phyloP scores from a whole-genome alignment of 2,888 invertebrate species.

The Hofmannophila pseudospretella region DNA sequence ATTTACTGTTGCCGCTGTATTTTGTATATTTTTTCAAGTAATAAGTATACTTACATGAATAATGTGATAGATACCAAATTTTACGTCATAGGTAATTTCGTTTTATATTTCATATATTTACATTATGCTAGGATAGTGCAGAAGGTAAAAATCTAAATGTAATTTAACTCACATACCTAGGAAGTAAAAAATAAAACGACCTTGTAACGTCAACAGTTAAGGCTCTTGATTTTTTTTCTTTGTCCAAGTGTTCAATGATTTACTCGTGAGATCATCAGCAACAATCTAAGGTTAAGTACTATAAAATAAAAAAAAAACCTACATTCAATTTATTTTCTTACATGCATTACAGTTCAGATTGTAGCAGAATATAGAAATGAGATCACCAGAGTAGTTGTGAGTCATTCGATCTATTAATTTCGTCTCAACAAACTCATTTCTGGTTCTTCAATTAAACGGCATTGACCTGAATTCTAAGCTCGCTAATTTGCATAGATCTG shows the following conservation, averaged over 20 bases:
- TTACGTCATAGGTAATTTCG: no score
- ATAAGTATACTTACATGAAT: no score
- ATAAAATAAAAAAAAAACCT: conserved; percentile 2
- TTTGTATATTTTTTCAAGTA: no score
- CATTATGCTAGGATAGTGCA: background rate
- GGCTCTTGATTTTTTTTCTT: conserved; percentile 11
- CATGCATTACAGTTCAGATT: background rate
- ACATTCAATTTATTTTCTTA: background rate
- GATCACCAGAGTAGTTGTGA: conserved; percentile 45
- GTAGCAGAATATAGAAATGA: conserved; percentile 27
- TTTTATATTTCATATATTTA: no score
- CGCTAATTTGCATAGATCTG: conserved; percentile 19
- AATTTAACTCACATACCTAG: conserved; percentile 31
- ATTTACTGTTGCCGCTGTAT: no score
- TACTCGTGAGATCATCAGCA: conserved; percentile 29
- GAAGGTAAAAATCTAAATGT: conserved; percentile 9
- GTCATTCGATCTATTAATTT: conserved; percentile 51
- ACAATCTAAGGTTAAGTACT: background rate
- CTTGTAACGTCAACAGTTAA: conserved; percentile 36
- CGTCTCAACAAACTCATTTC: conserved; percentile 30
- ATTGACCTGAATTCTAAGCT: conserved; percentile 49
- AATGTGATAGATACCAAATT: no score
- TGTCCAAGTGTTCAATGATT: conserved; percentile 14
- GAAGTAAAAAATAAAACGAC: conserved; percentile 37
- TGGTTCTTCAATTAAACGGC: conserved; percentile 42